These are phyloP conservation scores for Procambarus clarkii DNA, from an alignment of 1,140 invertebrate genomes.

Conservation along the genomic window DNA sequence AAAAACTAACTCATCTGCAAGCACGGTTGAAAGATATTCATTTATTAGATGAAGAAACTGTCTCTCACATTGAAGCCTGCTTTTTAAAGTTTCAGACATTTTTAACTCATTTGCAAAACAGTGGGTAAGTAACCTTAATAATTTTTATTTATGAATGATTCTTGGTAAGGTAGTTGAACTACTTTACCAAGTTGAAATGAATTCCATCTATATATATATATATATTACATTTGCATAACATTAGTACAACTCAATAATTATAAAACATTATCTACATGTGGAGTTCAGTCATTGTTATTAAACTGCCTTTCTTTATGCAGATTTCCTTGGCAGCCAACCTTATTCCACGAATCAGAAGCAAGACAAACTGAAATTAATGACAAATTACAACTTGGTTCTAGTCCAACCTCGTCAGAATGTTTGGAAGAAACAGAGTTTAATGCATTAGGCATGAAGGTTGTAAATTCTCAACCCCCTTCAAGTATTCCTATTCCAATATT, in stretches of 20 bases:
- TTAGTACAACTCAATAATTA: too few species aligned
- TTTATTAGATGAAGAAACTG: constrained; percentile 13
- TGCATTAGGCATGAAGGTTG: background rate
- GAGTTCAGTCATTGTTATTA: background rate
- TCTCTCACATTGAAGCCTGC: constrained; percentile 23
- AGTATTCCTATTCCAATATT: background rate
- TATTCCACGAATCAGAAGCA: background rate
- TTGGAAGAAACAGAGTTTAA: background rate
- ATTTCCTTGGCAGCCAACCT: background rate
- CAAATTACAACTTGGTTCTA: background rate
- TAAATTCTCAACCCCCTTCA: background rate
- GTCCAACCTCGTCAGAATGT: background rate
- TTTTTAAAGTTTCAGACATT: constrained; percentile 23
- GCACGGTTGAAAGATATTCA: constrained; percentile 3
- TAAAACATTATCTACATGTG: background rate
- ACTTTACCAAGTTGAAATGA: too few species aligned
- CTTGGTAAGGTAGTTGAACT: too few species aligned
- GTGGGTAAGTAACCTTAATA: constrained; percentile 6
- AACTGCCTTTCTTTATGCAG: background rate
- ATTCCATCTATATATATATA: too few species aligned
- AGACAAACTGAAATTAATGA: background rate
- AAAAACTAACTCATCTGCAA: constrained; percentile 13
- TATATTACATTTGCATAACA: too few species aligned
- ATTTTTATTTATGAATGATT: too few species aligned
- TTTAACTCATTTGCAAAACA: background rate